These are phyloP conservation scores for Gymnopithys bicolor DNA, from an alignment of 2,797 vertebrate genomes.

Conservation along the genomic window DNA sequence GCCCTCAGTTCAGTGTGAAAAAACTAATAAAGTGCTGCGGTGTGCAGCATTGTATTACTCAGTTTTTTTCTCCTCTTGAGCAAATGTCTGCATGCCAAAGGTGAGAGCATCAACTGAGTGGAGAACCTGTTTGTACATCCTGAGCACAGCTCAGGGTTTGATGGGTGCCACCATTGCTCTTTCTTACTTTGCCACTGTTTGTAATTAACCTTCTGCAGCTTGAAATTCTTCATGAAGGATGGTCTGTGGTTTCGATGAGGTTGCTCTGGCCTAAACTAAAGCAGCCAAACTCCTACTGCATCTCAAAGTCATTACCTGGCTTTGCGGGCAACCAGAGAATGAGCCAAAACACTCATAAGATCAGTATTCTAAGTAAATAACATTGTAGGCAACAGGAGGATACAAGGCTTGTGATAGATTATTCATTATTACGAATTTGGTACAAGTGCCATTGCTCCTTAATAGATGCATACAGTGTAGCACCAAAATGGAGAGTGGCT, in stretches of 20 bases:
- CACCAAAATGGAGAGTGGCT: background rate
- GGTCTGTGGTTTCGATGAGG: background rate
- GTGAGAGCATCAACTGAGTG: background rate
- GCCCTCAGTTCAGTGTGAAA: background rate
- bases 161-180: background rate
- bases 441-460: background rate
- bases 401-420: background rate
- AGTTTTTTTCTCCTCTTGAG: constrained; percentile 21
- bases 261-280: background rate
- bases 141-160: background rate
- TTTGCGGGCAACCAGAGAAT: fast-evolving
- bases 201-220: background rate
- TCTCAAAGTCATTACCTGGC: background rate
- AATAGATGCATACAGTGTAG: background rate
- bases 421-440: background rate
- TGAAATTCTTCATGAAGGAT: constrained; percentile 15
- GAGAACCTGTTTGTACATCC: constrained; percentile 9
- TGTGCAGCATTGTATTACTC: constrained; percentile 17
- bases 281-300: background rate
- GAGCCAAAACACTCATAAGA: background rate
- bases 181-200: background rate
- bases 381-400: background rate
- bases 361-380: background rate
- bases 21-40: background rate
- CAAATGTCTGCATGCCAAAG: constrained; percentile 27